phyloP scores from a whole-genome alignment of 2,888 invertebrate genomes.

The Diarsia mendica region DNA sequence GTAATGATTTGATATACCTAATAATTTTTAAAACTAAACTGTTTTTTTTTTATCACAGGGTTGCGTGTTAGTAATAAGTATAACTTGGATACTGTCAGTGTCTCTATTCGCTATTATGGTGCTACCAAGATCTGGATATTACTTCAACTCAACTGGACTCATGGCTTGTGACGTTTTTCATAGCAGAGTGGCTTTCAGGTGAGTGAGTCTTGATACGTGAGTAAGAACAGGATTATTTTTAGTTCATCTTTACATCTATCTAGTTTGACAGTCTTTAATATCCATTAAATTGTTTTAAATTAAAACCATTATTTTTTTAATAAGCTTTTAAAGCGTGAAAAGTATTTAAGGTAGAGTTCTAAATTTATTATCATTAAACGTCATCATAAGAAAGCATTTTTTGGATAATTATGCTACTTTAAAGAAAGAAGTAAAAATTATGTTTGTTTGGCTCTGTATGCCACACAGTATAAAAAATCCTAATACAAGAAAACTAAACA shows the following conservation, averaged over 20 bases:
- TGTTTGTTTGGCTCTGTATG: too few species aligned
- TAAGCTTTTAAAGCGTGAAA: neutral
- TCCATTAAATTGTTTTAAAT: neutral
- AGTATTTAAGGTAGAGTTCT: neutral
- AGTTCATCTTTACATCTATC: neutral
- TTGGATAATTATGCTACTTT: too few species aligned
- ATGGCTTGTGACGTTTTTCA: slow-evolving; percentile 97
- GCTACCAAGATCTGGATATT: slow-evolving; percentile 95
- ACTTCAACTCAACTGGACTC: slow-evolving; percentile 96
- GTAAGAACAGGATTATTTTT: neutral
- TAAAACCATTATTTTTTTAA: neutral
- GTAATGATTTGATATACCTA: too few species aligned
- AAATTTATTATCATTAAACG: neutral
- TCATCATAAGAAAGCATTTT: too few species aligned
- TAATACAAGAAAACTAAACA: too few species aligned
- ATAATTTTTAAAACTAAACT: neutral
- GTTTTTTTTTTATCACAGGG: slow-evolving; percentile 90
- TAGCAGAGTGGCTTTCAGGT: slow-evolving; percentile 93
- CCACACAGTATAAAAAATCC: too few species aligned
- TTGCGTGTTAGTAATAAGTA: slow-evolving; percentile 95
- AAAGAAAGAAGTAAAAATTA: too few species aligned
- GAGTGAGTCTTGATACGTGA: neutral
- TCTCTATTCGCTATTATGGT: slow-evolving; percentile 95
- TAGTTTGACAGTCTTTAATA: neutral
- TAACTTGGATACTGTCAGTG: slow-evolving; percentile 96